A percentile compares a stretch with the other conserved stretches of the same genome.
Evolutionary conservation across 2,797 vertebrate genomes (phyloP).

Genomic region (Takifugu rubripes): DNA sequence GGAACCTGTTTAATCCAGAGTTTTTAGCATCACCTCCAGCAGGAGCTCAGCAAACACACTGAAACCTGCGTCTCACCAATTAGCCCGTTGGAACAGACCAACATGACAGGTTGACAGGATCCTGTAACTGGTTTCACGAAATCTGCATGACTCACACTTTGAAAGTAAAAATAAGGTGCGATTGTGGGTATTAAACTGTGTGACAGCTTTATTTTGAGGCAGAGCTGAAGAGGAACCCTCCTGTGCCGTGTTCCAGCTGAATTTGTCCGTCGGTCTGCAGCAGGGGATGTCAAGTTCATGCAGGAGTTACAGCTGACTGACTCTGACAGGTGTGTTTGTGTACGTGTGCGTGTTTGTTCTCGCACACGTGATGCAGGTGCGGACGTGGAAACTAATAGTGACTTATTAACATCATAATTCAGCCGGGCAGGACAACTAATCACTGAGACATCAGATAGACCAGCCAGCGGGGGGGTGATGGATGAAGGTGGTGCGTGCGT

Average conservation of each 20-base stretch:
- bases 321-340: constrained; percentile 2
- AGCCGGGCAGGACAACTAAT: constrained; percentile 82
- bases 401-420: constrained; percentile 86
- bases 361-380: constrained; percentile 47
- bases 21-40: too few relatives aligned
- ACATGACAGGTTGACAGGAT: not conserved
- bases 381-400: constrained; percentile 75
- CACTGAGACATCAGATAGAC: constrained; percentile 79
- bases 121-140: not conserved
- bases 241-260: not conserved
- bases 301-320: constrained; percentile 5
- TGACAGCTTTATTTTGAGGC: not conserved
- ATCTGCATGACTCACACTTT: not conserved
- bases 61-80: not conserved
- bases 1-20: too few relatives aligned
- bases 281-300: constrained; percentile 9
- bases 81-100: not conserved
- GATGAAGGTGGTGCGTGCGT: constrained; percentile 60
- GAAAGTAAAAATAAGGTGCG: constrained; percentile 5
- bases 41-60: too few relatives aligned
- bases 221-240: not conserved
- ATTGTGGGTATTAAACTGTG: not conserved
- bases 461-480: constrained; percentile 71
- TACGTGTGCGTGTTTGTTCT: constrained; percentile 10
- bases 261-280: constrained; percentile 11